These are phyloP conservation scores for Styela clava DNA, from an alignment of 23 tunicate species.

Conservation along the genomic window DNA sequence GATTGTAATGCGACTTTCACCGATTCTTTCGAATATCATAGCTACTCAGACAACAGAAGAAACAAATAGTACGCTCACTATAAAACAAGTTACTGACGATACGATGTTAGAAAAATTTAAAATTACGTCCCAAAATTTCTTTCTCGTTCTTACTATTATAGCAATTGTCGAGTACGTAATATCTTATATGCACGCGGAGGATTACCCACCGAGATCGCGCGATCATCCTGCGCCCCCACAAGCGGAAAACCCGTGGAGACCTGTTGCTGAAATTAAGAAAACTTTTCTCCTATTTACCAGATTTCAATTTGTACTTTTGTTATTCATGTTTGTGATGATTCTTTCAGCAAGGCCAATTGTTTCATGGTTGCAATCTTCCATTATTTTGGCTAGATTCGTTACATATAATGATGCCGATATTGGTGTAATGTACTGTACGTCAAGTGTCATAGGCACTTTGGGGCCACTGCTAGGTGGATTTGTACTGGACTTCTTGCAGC, in stretches of 20 bases:
- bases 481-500: not conserved
- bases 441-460: not conserved
- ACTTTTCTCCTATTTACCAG: not conserved
- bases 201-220: not conserved
- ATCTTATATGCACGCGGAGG: not conserved
- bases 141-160: not conserved
- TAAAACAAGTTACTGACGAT: not conserved
- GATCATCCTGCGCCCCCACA: not conserved
- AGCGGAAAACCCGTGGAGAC: not conserved
- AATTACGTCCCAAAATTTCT: not conserved
- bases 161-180: not conserved
- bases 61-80: not conserved
- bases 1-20: not conserved
- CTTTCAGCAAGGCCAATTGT: not conserved
- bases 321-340: conserved; percentile 1
- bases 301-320: not conserved
- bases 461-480: conserved; percentile 14
- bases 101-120: too few species aligned
- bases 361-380: conserved; percentile 1
- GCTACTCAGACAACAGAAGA: not conserved
- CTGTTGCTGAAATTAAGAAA: not conserved
- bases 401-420: not conserved
- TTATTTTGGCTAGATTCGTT: conserved; percentile 1
- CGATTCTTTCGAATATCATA: not conserved
- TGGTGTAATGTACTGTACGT: conserved; percentile 3